phyloP scores from a whole-genome alignment of 2,888 invertebrate species.

The Notodonta ziczac region DNA sequence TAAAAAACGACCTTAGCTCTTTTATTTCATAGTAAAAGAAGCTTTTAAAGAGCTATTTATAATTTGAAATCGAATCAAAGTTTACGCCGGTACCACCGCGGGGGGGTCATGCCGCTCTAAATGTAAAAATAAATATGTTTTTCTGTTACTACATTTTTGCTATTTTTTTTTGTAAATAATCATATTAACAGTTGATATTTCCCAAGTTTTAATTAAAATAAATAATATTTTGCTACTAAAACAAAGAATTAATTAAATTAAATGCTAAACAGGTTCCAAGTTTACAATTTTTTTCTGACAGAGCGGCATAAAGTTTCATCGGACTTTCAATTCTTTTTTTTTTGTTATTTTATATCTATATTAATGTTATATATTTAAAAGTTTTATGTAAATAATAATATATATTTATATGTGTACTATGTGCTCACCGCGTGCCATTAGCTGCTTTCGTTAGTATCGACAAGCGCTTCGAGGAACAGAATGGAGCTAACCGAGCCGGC shows the following conservation, averaged over 20 bases:
- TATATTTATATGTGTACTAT: conserved; percentile 56
- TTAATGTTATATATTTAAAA: conserved; percentile 10
- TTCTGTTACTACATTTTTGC: conserved; percentile 1
- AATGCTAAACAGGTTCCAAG: neutral
- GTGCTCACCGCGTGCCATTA: conserved; percentile 59
- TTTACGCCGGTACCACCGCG: neutral
- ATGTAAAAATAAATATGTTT: neutral
- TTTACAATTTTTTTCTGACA: neutral
- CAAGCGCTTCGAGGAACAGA: conserved; percentile 62
- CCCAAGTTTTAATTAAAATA: neutral
- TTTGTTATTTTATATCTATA: neutral
- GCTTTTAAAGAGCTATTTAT: neutral
- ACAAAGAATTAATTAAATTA: neutral
- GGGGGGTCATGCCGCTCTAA: conserved; percentile 1
- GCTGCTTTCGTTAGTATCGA: conserved; percentile 73
- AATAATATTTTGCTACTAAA: neutral
- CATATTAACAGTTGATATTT: neutral
- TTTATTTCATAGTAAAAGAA: too few species aligned
- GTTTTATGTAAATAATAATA: conserved; percentile 43
- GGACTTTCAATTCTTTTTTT: neutral
- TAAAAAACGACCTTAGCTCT: too few species aligned
- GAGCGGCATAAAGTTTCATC: neutral
- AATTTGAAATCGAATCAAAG: conserved; percentile 3
- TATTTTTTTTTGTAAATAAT: conserved; percentile 17
- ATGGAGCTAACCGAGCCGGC: conserved; percentile 46